Conservation (phyloP, 2,888 invertebrate genomes). For the Xestoiulus laeticollis region DNA sequence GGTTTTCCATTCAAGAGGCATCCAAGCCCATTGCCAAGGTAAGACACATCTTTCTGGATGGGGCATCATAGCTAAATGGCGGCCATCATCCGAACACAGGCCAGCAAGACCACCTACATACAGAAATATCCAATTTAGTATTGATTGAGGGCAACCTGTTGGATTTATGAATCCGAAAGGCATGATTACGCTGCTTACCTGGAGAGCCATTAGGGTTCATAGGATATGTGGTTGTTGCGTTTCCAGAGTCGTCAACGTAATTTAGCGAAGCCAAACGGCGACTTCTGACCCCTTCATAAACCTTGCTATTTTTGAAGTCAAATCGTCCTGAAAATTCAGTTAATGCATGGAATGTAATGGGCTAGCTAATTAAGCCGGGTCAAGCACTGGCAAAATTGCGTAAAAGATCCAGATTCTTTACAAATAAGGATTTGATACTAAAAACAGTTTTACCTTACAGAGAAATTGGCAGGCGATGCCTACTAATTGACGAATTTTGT, state of each 20-base stretch:
- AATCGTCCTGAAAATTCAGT: constrained; percentile 65
- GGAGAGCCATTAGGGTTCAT: constrained; percentile 94
- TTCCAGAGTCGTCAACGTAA: constrained; percentile 83
- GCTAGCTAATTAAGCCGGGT: no score
- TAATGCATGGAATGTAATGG: no score
- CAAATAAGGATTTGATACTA: no score
- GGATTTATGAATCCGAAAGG: no score
- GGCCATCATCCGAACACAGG: constrained; percentile 86
- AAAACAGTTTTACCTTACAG: no score
- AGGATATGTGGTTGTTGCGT: constrained; percentile 83
- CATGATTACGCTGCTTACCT: no score
- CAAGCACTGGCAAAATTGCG: no score
- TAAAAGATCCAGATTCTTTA: no score
- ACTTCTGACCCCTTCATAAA: constrained; percentile 61
- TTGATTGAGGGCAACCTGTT: no score
- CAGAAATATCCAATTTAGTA: no score
- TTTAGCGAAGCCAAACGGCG: constrained; percentile 78
- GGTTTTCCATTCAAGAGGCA: constrained; percentile 64
- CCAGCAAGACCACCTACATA: constrained; percentile 83
- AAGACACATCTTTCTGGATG: constrained; percentile 94
- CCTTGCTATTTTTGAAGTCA: constrained; percentile 65
- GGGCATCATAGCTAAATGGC: constrained; percentile 98
- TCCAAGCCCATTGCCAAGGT: constrained; percentile 89
- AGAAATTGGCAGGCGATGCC: no score
- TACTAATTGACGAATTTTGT: no score